Evolutionary conservation across 2,888 invertebrate genomes (phyloP), one percentile per base, ranked within the genome.

Genomic region (Nycteola revayana): DNA sequence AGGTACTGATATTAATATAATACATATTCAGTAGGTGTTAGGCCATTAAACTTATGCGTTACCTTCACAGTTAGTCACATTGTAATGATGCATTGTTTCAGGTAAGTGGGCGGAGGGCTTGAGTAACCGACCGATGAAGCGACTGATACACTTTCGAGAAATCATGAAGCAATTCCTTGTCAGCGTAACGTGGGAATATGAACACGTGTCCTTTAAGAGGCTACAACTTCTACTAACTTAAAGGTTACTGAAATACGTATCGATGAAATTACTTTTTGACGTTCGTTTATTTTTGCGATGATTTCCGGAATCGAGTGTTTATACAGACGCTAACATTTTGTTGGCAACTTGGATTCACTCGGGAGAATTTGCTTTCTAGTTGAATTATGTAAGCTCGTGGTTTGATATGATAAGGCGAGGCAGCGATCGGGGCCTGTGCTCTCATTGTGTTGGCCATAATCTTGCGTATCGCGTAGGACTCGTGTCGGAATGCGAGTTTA

Each of bases 51-150:
- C 64, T 53, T 56, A 70, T 70, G 63, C 66, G 64, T 74, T 66
- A 63, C 68, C 60, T 68, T 3, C 59, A 62, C 67, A 57, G 71
- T 76, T 64, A 78, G 68, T 80, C 67, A 77, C 78, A 84, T 86
- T 85, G 70, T 85, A 87, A 84, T 86, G 84, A 84, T 77, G 77
- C 74, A 88, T 88, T 88, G 88, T 87, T 87, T 83, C 83, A 85
- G 87, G 87, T 88, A 84, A 83, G 87, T 76, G 75, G 85, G 85
- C 72, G 83, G 58, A 26, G 41, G 56, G 59, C 65, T 71, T 68
- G 60, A 52, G 70, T 61, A 67, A 69, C 67, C 50, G 62, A 60
- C 63, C 61, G 77, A 81, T 76, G 73, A 59, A 64, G 67, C 71
- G 68, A 69, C 71, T 66, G 75, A 75, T 75, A 73, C 68, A 63